Evolutionary conservation across 2,888 invertebrate species (phyloP), one percentile per base, ranked within the genome.

Genomic region (Drosophila pegasa): DNA sequence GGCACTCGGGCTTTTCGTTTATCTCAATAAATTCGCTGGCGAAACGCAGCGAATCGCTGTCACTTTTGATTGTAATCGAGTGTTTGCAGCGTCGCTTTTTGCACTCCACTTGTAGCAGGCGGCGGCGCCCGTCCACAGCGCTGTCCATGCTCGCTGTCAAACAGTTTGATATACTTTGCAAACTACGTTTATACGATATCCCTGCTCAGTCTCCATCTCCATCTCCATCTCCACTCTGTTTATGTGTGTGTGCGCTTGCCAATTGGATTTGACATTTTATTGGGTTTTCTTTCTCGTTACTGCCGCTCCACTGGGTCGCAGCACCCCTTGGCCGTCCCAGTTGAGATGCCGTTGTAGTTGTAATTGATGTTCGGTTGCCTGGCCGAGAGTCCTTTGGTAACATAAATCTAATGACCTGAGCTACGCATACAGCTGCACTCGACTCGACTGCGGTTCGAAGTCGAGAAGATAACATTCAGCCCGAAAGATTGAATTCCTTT

Each of bases 261-360:
- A 88, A 85, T 85, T 88, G 86, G 80, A 86, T 86, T 88, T 85
- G 85, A 88, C 88, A 88, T 85, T 85, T 85, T 85, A 85, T 85
- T 85, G 88, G 88, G 88, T 86, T 88, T 88, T 75, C 81, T 75
- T 87, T 71, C 82, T 81, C 73, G 85, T 83, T 83, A 87, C 85
- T 83, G 87, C 82, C 83, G 87, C 85, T 81, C 60, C 63, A 79
- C 61, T 85, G 85, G 55, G 29, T 50, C 47, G 41, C 29, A 16
- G 12, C 6, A 12, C 22, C 29, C 16, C 2, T 8, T 9, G 18
- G 18, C 29, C 47, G 9, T 12, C 18, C 18, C 1, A 58, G 62
- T 41, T 41, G 50, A 66, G 63, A 52, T 43, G 55, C 41, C 57
- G 75, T 75, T 71, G 60, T 71, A 60, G 68, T 76, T 82, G 88